Base-by-base conservation (phyloP, 1,140 invertebrate genomes). In the Augochlora pura region DNA sequence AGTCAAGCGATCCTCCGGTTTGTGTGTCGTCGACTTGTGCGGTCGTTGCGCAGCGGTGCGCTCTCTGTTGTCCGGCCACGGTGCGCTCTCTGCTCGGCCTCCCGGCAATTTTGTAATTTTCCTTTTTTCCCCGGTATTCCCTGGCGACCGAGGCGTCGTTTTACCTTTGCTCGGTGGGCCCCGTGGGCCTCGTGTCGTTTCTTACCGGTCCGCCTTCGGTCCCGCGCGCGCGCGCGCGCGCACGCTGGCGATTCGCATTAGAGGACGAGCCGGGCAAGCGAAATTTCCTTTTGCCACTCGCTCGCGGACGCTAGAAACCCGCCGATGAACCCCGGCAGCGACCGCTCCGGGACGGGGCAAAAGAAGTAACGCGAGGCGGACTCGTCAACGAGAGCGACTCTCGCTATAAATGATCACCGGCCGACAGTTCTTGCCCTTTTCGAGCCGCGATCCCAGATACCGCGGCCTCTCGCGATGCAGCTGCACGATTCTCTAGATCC, bases 71-170 rank as follows among this genome's bases (percentile, higher is more conserved):
- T 21, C 18, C 42, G 23, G 8, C n/a, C 8, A 6, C 54, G 18
- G 9, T 7, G 21, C 21, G 21, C 54, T 9, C 54, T 9, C 18
- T 0, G 32, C 49, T 52, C 49, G 12, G 12, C 49, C 21, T 12
- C 39, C 16, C 38, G 52, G 38, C 23, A 60, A 76, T 84, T 84
- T 84, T 84, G 81, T 69, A 75, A 83, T 84, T 83, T 84, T 84
- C 65, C 78, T 83, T 71, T 69, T 83, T 73, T 83, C 70, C 64
- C 71, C 66, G 59, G 65, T 67, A 79, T 75, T 85, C 70, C 63
- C 49, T 65, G 23, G 62, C 59, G 63, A n/a, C 12, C 54, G 21
- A 57, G 10, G 32, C 16, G 21, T 38, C 68, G 38, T 59, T 85
- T 82, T 59, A 85, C 72, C 73, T 78, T 78, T 78, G 46, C 79